Evolutionary conservation across 1,140 invertebrate genomes (phyloP).

Genomic region (Pseudomyrmex dendroicus): DNA sequence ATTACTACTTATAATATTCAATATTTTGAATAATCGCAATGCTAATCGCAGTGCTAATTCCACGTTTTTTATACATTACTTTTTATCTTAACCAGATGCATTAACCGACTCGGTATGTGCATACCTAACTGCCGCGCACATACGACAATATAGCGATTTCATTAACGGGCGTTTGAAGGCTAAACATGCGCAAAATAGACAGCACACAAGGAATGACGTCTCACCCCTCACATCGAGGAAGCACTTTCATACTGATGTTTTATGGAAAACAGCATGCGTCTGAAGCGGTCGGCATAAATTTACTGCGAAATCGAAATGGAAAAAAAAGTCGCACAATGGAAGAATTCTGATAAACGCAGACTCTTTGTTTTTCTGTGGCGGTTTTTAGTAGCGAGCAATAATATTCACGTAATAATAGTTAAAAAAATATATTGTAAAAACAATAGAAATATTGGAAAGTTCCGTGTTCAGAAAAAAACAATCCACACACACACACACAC

Average conservation of each 20-base stretch:
- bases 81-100: background rate
- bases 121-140: conserved; percentile 61
- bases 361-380: background rate
- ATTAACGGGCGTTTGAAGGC: conserved; percentile 74
- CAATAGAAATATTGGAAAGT: background rate
- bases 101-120: conserved; percentile 36
- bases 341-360: conserved; percentile 20
- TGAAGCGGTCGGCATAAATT: conserved; percentile 54
- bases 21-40: too few species aligned
- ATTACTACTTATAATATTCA: too few species aligned
- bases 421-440: background rate
- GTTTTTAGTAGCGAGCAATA: too few species aligned
- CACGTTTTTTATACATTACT: background rate
- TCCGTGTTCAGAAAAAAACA: too few species aligned
- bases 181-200: conserved; percentile 67
- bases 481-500: too few species aligned
- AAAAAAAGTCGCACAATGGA: conserved; percentile 37
- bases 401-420: too few species aligned
- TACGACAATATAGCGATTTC: conserved; percentile 49
- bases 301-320: conserved; percentile 11
- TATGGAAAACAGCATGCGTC: conserved; percentile 72
- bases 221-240: conserved; percentile 63
- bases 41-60: too few species aligned
- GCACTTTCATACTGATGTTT: conserved; percentile 75
- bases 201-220: conserved; percentile 31